Conservation (phyloP, 2,797 vertebrate species). For the Sebastes ruberrimus region DNA sequence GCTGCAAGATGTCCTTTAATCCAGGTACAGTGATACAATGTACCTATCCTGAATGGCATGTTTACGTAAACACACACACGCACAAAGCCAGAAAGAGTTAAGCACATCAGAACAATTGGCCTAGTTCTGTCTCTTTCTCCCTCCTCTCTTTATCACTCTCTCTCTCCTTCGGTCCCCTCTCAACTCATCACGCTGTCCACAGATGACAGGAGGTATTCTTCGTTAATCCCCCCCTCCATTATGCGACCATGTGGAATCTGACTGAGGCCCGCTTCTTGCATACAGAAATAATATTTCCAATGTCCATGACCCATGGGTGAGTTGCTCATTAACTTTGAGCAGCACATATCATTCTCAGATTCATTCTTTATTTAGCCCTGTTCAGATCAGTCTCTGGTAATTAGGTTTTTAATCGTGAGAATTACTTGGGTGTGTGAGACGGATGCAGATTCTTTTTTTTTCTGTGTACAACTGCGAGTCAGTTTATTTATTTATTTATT, state of each 20-base stretch:
- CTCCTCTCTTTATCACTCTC: slow-evolving; percentile 64
- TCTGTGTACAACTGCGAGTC: neutral
- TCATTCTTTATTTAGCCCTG: slow-evolving; percentile 54
- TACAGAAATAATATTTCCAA: slow-evolving; percentile 69
- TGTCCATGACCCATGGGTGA: slow-evolving; percentile 72
- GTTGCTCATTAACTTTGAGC: slow-evolving; percentile 69
- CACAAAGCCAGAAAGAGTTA: slow-evolving; percentile 57
- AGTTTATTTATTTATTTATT: too few relatives aligned
- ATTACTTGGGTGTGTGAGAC: slow-evolving; percentile 15
- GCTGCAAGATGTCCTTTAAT: neutral
- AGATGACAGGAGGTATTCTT: slow-evolving; percentile 80
- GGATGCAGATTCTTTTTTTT: slow-evolving; percentile 7
- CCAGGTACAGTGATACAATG: neutral
- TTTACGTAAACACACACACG: slow-evolving; percentile 40
- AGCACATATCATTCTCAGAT: slow-evolving; percentile 55
- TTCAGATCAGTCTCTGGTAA: slow-evolving; percentile 60
- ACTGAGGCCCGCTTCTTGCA: slow-evolving; percentile 59
- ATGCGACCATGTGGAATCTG: slow-evolving; percentile 70
- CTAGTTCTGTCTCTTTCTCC: slow-evolving; percentile 77
- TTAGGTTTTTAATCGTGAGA: slow-evolving; percentile 60
- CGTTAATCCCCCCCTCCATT: slow-evolving; percentile 72
- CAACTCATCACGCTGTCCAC: slow-evolving; percentile 67
- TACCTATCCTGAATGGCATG: neutral
- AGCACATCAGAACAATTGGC: slow-evolving; percentile 75
- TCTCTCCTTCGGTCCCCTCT: slow-evolving; percentile 70